phyloP scores from a whole-genome alignment of 2,888 invertebrate genomes.

The Hirtodrosophila confusa region DNA sequence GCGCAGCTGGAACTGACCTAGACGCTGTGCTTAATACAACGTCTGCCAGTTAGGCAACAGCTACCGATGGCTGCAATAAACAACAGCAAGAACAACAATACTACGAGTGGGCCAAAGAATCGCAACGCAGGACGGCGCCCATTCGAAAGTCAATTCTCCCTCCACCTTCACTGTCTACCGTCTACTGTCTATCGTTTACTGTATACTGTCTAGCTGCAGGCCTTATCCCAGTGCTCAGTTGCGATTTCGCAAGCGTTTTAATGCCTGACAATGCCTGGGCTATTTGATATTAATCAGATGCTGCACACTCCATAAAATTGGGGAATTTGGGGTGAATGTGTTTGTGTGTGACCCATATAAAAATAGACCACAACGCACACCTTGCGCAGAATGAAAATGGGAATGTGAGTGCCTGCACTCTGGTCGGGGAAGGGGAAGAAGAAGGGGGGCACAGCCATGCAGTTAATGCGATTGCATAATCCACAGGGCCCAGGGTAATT shows the following conservation, averaged over 20 bases:
- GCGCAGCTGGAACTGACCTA: conserved; percentile 19
- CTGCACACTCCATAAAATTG: conserved; percentile 45
- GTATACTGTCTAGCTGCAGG: not conserved
- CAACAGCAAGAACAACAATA: conserved; percentile 4
- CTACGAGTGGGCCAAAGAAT: conserved; percentile 13
- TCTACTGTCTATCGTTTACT: not conserved
- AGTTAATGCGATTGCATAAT: conserved; percentile 48
- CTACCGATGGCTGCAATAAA: conserved; percentile 29
- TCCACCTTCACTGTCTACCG: not conserved
- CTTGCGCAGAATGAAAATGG: conserved; percentile 42
- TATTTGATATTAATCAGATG: conserved; percentile 69
- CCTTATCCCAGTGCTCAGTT: conserved; percentile 8
- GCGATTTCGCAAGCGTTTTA: conserved; percentile 60
- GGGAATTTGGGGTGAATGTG: conserved; percentile 11
- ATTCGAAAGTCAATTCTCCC: conserved; percentile 30
- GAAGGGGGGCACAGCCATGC: conserved; percentile 29
- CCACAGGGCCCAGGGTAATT: conserved; percentile 48
- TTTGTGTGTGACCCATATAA: conserved; percentile 57
- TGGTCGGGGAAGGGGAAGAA: not conserved
- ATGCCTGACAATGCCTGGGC: conserved; percentile 44
- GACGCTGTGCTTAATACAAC: conserved; percentile 21
- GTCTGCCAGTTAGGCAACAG: conserved; percentile 34
- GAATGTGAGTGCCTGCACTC: not conserved
- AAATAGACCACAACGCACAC: conserved; percentile 59
- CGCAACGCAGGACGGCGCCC: conserved; percentile 43